Base-by-base conservation (phyloP, 2,888 invertebrate species). In the Blastobasis adustella region DNA sequence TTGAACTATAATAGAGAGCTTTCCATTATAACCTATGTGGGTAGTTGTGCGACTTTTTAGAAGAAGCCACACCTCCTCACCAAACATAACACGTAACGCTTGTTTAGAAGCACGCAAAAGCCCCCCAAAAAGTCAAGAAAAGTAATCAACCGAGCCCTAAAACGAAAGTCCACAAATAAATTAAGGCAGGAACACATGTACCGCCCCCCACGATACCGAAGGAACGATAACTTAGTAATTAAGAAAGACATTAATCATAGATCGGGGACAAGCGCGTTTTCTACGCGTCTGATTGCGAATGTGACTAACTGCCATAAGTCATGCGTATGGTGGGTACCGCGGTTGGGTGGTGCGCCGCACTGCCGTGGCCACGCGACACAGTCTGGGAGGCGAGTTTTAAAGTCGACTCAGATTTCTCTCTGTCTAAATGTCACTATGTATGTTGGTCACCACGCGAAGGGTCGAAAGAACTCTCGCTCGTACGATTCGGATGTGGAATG, bases 171-270 rank as follows among this genome's bases (percentile, higher is more conserved):
- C 70, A 65, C 70, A 72, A 83, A 87, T 84, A 85, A 85, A 86
- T 86, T 84, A 83, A 65, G 65, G 70, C 57, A 54, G 69, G 76
- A 81, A 83, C 86, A 85, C 82, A 85, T 85, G 84, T 78, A 80
- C 67, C 70, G 54, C 69, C 73, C 49, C 44, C 73, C 68, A 69
- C 66, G 68, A 61, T 67, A 61, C 61, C 23, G 23, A 3, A 23
- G 23, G 61, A 71, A 68, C 79, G 80, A 80, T 83, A 81, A 82
- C 82, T 85, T 82, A 71, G 84, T 86, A 88, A 88, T 88, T 87
- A 88, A 85, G 86, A 84, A 84, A 83, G 59, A 66, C 86, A 88
- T 88, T 87, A 84, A 88, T 88, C 87, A 86, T 67, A 67, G 71
- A 78, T 84, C 73, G 76, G 71, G 73, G 79, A 73, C 79, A 76